Percentiles rank a stretch among this genome's conserved stretches.
Conservation (phyloP, 2,888 invertebrate genomes). For the Anaspis maculata region DNA sequence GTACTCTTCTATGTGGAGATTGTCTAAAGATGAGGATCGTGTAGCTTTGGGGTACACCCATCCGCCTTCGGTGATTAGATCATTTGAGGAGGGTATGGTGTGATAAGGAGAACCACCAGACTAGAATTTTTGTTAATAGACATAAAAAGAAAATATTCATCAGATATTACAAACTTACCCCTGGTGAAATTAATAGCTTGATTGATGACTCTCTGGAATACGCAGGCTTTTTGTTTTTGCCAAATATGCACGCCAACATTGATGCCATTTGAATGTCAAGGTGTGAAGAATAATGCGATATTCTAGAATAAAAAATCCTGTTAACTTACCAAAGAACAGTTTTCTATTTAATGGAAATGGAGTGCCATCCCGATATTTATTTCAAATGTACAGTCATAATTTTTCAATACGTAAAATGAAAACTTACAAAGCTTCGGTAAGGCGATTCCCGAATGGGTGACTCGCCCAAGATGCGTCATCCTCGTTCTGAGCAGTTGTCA, state of each 20-base stretch:
- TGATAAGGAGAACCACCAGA: conserved; percentile 83
- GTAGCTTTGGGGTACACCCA: conserved; percentile 67
- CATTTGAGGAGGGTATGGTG: conserved; percentile 70
- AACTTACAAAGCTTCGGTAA: conserved; percentile 79
- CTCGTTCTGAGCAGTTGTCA: conserved; percentile 42
- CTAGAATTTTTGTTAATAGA: conserved; percentile 16
- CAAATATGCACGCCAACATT: conserved; percentile 84
- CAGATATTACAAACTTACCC: conserved; percentile 22
- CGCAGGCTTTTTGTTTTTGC: conserved; percentile 44
- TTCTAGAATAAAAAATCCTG: conserved; percentile 49
- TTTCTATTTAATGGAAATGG: too few relatives aligned
- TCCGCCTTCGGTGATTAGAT: conserved; percentile 63
- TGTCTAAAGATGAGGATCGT: conserved; percentile 78
- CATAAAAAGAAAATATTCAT: neutral
- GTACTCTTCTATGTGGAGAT: conserved; percentile 45
- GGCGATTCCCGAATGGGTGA: conserved; percentile 79
- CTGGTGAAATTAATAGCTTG: conserved; percentile 24
- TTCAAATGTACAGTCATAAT: too few relatives aligned
- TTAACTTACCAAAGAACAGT: too few relatives aligned
- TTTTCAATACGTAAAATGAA: neutral
- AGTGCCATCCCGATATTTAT: too few relatives aligned
- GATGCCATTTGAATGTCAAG: conserved; percentile 91
- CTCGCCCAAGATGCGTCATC: conserved; percentile 70
- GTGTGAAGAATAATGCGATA: conserved; percentile 69
- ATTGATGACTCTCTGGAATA: conserved; percentile 23